Evolutionary conservation across 2,113 vertebrate genomes (phyloP), one percentile per base, ranked within the genome.

Genomic region (Chloropsis hardwickii): DNA sequence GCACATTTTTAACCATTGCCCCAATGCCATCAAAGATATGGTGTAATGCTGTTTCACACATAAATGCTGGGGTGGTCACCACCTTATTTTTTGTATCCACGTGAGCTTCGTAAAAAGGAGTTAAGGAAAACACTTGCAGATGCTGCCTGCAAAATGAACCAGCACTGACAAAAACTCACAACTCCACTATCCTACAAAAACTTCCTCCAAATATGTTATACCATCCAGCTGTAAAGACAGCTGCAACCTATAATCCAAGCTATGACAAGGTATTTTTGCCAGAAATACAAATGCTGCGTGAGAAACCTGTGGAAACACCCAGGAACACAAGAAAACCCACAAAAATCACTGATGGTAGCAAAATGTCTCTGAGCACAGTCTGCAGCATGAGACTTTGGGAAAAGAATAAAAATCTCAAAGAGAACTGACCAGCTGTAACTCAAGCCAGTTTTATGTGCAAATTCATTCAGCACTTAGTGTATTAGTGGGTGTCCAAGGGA

Each of bases 31-130:
- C 99, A 0, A 98, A 98, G 95, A 99, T 97, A 29, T 98, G 94
- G 86, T 99, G 99, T 8, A 99, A 81, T 12, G 97, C 96, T 0
- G 98, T 98, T 74, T 99, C 98, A 39, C 99, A 99, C 99, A 99
- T 99, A 92, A 98, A 99, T 19, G 99, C 99, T 3, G 99, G 98
- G 4, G 99, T 98, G 2, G 98, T 99, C 81, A 99, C 98, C 70
- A 99, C 97, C 67, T 98, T 98, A 96, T 98, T 98, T 64, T 98
- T 98, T 61, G 54, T 54, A 93, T 99, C 99, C 94, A 99, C 98
- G 0, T 99, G 98, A 42, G 97, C 97, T 95, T 99, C 98, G 98
- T 99, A 81, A 17, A n/a, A 31, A 10, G 6, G 9, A 83, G 93
- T 98, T 95, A 98, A 47, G 97, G 97, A 96, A 94, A 95, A 77